Evolutionary conservation across 2,797 vertebrate species (phyloP), one percentile per base, ranked within the genome.

Genomic region (Toxotes lorentzi): DNA sequence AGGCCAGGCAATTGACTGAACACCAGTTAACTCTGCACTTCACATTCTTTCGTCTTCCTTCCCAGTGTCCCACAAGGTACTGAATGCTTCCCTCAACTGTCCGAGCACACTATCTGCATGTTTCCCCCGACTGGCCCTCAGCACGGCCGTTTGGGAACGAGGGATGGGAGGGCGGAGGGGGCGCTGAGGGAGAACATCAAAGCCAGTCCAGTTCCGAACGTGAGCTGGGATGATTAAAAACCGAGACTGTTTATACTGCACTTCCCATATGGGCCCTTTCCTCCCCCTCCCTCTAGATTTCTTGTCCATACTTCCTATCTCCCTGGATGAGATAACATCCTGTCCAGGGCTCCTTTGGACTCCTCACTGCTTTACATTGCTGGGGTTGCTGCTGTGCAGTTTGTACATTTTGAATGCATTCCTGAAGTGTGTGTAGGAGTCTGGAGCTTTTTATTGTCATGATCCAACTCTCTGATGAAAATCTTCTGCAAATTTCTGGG

Each of bases 181-280:
- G 89, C 83, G 86, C 93, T 85, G 74, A 86, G 93, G 93, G 89
- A 94, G 79, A 86, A 94, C 90, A 94, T 96, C 95, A 96, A 96
- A 96, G 95, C 62, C 78, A 35, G 91, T 90, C 75, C 89, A 94
- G 93, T 88, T 92, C 89, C 60, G 91, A 95, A 95, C 92, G 92
- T 95, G 93, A 95, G 93, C 92, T 73, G 90, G 85, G 92, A 93
- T 94, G 94, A 96, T 96, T 96, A 95, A 94, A 95, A 92, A 88
- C 90, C 74, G 84, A 91, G 91, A 84, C 89, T 96, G 95, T 96
- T 95, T 96, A 96, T 94, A 93, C 93, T 93, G 90, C 81, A 79
- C 93, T 95, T 96, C 94, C 95, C 94, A 95, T 93, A 93, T 81
- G 87, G 89, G 84, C 92, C 88, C 86, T 85, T 84, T 84, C 61